These are phyloP conservation scores for Scopus umbretta DNA, from an alignment of 2,113 vertebrate genomes.

Conservation along the genomic window DNA sequence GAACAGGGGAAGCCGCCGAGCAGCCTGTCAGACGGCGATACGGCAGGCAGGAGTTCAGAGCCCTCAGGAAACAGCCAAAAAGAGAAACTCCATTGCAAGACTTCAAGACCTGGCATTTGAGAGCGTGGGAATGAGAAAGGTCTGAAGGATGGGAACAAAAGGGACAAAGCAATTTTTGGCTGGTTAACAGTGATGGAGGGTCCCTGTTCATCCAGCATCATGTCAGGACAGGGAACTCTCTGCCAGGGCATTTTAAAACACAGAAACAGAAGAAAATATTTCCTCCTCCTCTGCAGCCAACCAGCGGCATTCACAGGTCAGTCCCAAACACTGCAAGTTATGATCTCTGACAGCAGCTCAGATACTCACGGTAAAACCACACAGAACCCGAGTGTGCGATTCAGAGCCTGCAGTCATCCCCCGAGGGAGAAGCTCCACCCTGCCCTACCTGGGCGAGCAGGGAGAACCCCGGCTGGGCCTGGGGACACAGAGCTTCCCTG, in stretches of 20 bases:
- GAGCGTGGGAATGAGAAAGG: slow-evolving; percentile 49
- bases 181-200: not conserved
- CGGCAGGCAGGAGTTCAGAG: not conserved
- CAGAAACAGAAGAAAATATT: slow-evolving; percentile 15
- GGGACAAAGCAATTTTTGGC: slow-evolving; percentile 30
- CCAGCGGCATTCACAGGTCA: slow-evolving; percentile 33
- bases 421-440: not conserved
- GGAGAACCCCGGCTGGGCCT: not conserved
- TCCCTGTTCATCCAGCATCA: slow-evolving; percentile 15
- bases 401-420: not conserved
- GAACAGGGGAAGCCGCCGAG: not conserved
- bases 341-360: not conserved
- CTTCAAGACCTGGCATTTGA: slow-evolving; percentile 31
- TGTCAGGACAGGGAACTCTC: not conserved
- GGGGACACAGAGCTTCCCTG: not conserved
- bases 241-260: slow-evolving; percentile 30
- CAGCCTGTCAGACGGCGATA: not conserved
- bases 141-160: slow-evolving; percentile 25
- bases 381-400: not conserved
- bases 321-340: not conserved
- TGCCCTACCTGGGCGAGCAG: not conserved
- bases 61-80: not conserved
- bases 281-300: not conserved
- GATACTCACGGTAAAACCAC: not conserved
- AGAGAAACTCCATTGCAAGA: slow-evolving; percentile 16